A percentile compares a stretch with the other conserved stretches of the same genome.
phyloP scores from a whole-genome alignment of 2,797 vertebrate species.

The Mormyrops boulengeri region DNA sequence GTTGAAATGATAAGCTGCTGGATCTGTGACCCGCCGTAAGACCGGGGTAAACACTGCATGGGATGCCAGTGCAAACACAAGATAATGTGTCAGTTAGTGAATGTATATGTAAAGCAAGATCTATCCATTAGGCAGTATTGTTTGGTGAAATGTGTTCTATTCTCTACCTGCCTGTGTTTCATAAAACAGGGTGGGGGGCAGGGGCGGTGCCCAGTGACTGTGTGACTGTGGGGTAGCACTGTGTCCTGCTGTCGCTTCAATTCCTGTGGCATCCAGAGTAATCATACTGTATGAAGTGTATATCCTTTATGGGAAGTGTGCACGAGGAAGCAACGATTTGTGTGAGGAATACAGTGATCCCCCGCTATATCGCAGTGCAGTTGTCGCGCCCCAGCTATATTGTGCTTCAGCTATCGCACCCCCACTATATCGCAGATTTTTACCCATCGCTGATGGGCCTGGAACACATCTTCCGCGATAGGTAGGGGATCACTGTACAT shows the following conservation, averaged over 20 bases:
- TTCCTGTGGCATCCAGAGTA: neutral
- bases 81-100: neutral
- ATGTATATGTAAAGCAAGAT: neutral
- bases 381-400: too few relatives aligned
- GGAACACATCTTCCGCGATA: too few relatives aligned
- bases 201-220: neutral
- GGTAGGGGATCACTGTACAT: too few relatives aligned
- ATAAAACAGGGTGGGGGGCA: neutral
- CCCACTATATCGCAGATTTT: too few relatives aligned
- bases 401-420: too few relatives aligned
- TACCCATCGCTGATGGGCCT: too few relatives aligned
- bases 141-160: neutral
- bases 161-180: neutral
- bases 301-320: neutral
- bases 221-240: neutral
- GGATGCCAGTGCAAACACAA: neutral
- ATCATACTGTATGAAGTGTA: neutral
- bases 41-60: neutral
- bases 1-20: neutral
- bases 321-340: too few relatives aligned
- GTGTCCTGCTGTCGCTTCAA: neutral
- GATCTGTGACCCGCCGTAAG: neutral
- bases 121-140: neutral
- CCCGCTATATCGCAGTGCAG: too few relatives aligned
- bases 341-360: too few relatives aligned